These are phyloP conservation scores for Nothoprocta perdicaria DNA, from an alignment of 2,113 vertebrate species.

Conservation along the genomic window DNA sequence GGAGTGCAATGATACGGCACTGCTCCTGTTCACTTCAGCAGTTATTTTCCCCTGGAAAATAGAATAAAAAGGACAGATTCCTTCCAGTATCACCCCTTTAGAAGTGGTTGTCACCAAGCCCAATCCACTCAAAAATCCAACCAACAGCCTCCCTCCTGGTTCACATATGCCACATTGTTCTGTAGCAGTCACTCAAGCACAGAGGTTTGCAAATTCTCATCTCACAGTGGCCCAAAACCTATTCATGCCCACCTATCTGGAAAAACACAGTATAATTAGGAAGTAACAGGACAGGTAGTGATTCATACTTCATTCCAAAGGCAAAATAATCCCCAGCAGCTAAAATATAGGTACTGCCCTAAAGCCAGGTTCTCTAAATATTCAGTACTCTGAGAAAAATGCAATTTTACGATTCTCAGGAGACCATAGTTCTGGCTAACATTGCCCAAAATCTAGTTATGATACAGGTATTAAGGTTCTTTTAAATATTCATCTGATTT, in stretches of 20 bases:
- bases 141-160: fast-evolving
- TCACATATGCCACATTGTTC: not conserved
- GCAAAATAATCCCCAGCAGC: not conserved
- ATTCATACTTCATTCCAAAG: not conserved
- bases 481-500: not conserved
- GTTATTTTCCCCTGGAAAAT: not conserved
- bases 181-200: not conserved
- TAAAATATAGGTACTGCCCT: not conserved
- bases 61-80: not conserved
- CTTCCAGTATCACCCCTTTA: not conserved
- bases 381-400: not conserved
- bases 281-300: not conserved
- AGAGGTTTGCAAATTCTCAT: not conserved
- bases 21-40: not conserved
- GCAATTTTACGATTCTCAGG: fast-evolving
- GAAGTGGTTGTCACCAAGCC: not conserved
- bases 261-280: not conserved
- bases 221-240: not conserved
- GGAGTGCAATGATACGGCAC: fast-evolving
- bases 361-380: not conserved
- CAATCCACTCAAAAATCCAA: not conserved
- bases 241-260: not conserved
- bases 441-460: not conserved
- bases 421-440: not conserved
- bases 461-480: not conserved